Evolutionary conservation across 2,113 vertebrate species (phyloP).

Genomic region (Amphiprion ocellaris): DNA sequence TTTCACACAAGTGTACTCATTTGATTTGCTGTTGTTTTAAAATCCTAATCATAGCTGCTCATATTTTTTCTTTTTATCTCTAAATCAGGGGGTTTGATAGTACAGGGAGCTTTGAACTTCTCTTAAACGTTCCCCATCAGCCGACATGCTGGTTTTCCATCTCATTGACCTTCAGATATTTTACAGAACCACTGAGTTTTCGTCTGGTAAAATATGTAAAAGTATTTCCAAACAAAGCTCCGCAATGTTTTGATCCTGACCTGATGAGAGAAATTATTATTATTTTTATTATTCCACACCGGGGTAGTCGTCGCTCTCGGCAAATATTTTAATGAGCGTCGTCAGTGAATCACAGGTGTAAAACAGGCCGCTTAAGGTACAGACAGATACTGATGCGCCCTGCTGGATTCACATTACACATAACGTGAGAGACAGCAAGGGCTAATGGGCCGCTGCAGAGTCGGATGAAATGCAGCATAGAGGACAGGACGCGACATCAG

Average conservation of each 20-base stretch:
- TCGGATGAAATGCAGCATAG: constrained; percentile 62
- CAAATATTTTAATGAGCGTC: constrained; percentile 18
- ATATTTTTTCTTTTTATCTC: neutral
- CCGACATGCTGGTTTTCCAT: neutral
- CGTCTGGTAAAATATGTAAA: neutral
- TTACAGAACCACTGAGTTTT: neutral
- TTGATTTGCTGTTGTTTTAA: neutral
- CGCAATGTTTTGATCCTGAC: constrained; percentile 2
- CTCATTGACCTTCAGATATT: neutral
- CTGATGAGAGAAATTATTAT: neutral
- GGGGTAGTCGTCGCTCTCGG: neutral
- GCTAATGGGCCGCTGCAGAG: constrained; percentile 58
- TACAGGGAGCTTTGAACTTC: neutral
- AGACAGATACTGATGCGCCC: constrained; percentile 25
- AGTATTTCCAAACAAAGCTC: neutral
- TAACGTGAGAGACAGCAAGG: constrained; percentile 50
- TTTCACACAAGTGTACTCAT: neutral
- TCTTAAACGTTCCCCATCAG: neutral
- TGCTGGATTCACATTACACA: constrained; percentile 47
- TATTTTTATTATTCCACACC: constrained; percentile 1
- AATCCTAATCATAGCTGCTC: neutral
- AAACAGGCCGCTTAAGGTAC: constrained; percentile 13
- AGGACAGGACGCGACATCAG: constrained; percentile 51
- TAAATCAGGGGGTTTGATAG: neutral
- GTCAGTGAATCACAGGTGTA: constrained; percentile 45